Conservation (phyloP, 2,888 invertebrate species). For the Ethmia dodecea region DNA sequence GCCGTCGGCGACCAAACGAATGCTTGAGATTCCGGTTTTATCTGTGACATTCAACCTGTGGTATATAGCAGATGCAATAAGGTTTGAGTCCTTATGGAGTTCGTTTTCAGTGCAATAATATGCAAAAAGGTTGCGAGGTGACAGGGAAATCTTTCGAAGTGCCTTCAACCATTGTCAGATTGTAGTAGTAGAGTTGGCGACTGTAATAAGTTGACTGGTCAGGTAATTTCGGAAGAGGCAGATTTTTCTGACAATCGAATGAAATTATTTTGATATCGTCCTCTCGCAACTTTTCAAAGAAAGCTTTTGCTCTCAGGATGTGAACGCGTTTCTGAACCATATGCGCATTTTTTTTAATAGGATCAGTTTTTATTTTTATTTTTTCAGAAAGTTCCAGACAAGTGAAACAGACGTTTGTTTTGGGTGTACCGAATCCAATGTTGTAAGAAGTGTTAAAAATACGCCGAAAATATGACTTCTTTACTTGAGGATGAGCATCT, state of each 20-base stretch:
- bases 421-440: slow-evolving; percentile 23
- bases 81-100: slow-evolving; percentile 27
- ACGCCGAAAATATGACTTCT: slow-evolving; percentile 15
- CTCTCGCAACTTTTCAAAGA: slow-evolving; percentile 1
- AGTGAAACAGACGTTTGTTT: slow-evolving; percentile 9
- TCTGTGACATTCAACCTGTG: neutral
- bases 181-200: slow-evolving; percentile 27
- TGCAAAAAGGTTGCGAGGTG: slow-evolving; percentile 14
- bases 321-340: slow-evolving; percentile 6
- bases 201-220: slow-evolving; percentile 30
- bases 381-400: slow-evolving; percentile 6
- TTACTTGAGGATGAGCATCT: slow-evolving; percentile 6
- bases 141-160: slow-evolving; percentile 17
- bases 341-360: neutral
- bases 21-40: slow-evolving; percentile 14
- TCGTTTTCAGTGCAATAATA: slow-evolving; percentile 32
- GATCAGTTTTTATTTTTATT: slow-evolving; percentile 2
- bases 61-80: slow-evolving; percentile 30
- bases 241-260: slow-evolving; percentile 35
- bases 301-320: slow-evolving; percentile 4
- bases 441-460: slow-evolving; percentile 19
- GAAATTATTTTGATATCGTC: slow-evolving; percentile 16
- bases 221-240: slow-evolving; percentile 26
- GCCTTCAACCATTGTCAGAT: slow-evolving; percentile 24
- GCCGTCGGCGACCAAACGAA: slow-evolving; percentile 29